Base-by-base conservation (phyloP, 1,140 invertebrate genomes). In the Cardiocondyla obscurior region DNA sequence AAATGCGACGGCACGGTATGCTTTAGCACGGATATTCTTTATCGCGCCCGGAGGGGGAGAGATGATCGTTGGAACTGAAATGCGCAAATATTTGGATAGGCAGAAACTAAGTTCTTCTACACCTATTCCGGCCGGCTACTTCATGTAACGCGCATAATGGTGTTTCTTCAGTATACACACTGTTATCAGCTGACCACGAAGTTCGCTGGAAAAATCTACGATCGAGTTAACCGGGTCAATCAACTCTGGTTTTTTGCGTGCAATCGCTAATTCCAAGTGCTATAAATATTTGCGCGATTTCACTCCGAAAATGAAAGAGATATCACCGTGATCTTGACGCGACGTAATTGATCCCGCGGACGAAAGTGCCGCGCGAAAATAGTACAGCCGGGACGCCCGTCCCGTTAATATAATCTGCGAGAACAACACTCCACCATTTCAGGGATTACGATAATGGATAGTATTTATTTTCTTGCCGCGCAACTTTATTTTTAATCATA, bases 161-260 rank as follows among this genome's bases (percentile, higher is more conserved):
- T 79, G 74, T 79, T 79, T 79, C 62, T 79, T 69, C 74, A 79
- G 74, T 79, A 79, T 79, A 79, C 74, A 79, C 74, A 79, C 55
- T 69, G 74, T 79, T 79, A 79, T 79, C 74, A 79, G 74, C 74
- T 79, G 74, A 79, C 74, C 69, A 69, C 33, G 22, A 69, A 79
- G 25, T 79, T 79, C 30, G 74, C 42, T 16, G 33, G 46, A 79
- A 79, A 79, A 79, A 79, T 79, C 62, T 79, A 79, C 25, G 62
- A 36, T 79, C 74, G 69, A 79, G 74, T 79, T 46, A 30, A 39
- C 74, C 62, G 2, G 44, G 33, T 67, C 46, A 53, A 69, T 79
- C 64, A 79, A 69, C 46, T 28, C 12, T 12, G 2, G 14, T 60
- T 28, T 65, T n/a, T 12, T 39, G 25, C 33, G 22, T 39, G 16